These are phyloP conservation scores for Callaeas wilsoni DNA, from an alignment of 2,113 vertebrate species.

Conservation along the genomic window DNA sequence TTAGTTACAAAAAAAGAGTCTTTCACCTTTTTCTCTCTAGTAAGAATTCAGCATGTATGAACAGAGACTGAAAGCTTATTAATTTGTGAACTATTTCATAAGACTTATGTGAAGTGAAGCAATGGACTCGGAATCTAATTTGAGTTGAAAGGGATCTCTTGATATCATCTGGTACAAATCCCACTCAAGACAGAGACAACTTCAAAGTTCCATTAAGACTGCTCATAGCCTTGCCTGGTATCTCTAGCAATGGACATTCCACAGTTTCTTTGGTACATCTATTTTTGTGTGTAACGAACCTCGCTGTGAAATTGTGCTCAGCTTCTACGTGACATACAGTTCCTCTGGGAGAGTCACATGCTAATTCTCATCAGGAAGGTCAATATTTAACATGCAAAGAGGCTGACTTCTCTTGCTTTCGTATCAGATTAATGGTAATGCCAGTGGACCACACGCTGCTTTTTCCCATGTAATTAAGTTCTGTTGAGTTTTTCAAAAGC, in stretches of 20 bases:
- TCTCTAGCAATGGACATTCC: background rate
- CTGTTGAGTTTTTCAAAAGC: background rate
- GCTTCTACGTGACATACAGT: background rate
- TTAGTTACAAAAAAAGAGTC: background rate
- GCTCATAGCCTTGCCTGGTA: background rate
- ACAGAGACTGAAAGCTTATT: background rate
- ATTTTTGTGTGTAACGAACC: background rate
- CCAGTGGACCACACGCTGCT: background rate
- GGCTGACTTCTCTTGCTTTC: background rate
- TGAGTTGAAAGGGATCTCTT: background rate
- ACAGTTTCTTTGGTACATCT: background rate
- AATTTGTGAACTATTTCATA: background rate
- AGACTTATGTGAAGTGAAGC: background rate
- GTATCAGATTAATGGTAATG: background rate
- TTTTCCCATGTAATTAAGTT: background rate
- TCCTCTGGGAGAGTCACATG: background rate
- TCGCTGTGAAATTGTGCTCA: background rate
- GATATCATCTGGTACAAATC: background rate
- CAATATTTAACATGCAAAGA: background rate
- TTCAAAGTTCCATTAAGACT: background rate
- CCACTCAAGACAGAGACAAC: background rate
- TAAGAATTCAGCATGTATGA: background rate
- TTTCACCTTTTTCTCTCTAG: background rate
- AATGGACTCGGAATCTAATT: background rate
- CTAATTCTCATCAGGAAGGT: background rate